phyloP scores from a whole-genome alignment of 2,888 invertebrate species.

The Parnassius smintheus region DNA sequence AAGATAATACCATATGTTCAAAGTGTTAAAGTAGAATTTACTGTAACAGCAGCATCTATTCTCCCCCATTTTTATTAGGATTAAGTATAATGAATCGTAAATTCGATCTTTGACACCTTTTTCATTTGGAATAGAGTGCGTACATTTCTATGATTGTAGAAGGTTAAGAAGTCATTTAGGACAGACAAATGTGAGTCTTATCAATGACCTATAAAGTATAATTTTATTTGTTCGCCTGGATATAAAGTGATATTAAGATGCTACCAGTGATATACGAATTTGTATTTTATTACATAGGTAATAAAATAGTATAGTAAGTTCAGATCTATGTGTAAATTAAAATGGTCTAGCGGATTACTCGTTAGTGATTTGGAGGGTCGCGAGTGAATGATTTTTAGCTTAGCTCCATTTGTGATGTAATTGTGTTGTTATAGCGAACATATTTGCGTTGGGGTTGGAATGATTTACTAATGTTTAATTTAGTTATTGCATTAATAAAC shows the following conservation, averaged over 20 bases:
- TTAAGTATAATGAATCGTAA: conserved; percentile 81
- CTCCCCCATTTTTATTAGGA: conserved; percentile 70
- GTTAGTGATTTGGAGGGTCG: conserved; percentile 52
- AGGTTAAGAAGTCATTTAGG: conserved; percentile 28
- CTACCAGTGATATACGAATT: conserved; percentile 23
- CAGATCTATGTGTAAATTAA: conserved; percentile 58
- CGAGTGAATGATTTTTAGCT: conserved; percentile 47
- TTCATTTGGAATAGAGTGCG: conserved; percentile 73
- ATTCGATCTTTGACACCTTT: conserved; percentile 82
- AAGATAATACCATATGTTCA: conserved; percentile 1
- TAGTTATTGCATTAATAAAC: conserved; percentile 23
- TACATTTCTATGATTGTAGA: conserved; percentile 67
- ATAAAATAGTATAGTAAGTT: conserved; percentile 21
- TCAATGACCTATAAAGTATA: neutral
- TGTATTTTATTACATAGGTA: conserved; percentile 20
- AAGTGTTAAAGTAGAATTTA: conserved; percentile 34
- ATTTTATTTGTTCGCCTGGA: neutral
- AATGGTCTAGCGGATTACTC: conserved; percentile 52
- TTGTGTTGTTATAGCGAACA: conserved; percentile 62
- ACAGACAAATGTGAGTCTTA: conserved; percentile 3
- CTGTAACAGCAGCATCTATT: conserved; percentile 17
- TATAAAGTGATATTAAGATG: conserved; percentile 14
- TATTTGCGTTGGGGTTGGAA: conserved; percentile 44
- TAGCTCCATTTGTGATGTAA: conserved; percentile 56
- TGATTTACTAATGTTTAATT: conserved; percentile 29